Conservation (phyloP, 1,140 invertebrate species). For the Trachymyrmex cornetzi region DNA sequence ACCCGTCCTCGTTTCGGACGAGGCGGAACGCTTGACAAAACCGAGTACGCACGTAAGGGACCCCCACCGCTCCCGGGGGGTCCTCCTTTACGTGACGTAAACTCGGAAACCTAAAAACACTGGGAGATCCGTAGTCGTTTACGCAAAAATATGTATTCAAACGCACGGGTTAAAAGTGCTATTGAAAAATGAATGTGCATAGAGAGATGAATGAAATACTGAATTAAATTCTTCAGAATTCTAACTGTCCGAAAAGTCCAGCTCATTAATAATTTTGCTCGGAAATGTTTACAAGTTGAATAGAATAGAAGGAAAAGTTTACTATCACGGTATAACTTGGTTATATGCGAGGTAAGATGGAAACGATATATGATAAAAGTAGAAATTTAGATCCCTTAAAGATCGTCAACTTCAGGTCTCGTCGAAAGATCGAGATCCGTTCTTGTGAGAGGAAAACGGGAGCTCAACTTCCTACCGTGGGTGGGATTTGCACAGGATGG, state of each 20-base stretch:
- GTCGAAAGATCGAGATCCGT: not conserved
- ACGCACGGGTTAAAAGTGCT: not conserved
- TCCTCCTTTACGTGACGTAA: constrained; percentile 21
- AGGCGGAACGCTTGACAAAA: constrained; percentile 16
- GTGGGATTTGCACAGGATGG: constrained; percentile 53
- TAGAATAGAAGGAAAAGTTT: not conserved
- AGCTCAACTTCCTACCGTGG: constrained; percentile 48
- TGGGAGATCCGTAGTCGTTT: not conserved
- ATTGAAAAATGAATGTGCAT: not conserved
- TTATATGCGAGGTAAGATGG: not conserved
- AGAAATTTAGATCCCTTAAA: not conserved
- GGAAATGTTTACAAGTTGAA: not conserved
- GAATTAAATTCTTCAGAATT: not conserved
- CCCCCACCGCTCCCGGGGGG: constrained; percentile 22
- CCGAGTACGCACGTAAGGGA: constrained; percentile 44
- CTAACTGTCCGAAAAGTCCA: not conserved
- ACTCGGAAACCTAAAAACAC: constrained; percentile 2
- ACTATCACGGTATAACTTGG: not conserved
- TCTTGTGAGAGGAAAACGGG: not conserved
- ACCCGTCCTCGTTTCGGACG: constrained; percentile 9
- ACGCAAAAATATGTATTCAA: not conserved
- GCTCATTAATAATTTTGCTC: not conserved
- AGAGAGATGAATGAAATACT: not conserved
- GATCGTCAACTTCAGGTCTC: not conserved
- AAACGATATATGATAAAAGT: not conserved